Evolutionary conservation across 2,888 invertebrate species (phyloP).

Genomic region (Epirrhoe tristata): DNA sequence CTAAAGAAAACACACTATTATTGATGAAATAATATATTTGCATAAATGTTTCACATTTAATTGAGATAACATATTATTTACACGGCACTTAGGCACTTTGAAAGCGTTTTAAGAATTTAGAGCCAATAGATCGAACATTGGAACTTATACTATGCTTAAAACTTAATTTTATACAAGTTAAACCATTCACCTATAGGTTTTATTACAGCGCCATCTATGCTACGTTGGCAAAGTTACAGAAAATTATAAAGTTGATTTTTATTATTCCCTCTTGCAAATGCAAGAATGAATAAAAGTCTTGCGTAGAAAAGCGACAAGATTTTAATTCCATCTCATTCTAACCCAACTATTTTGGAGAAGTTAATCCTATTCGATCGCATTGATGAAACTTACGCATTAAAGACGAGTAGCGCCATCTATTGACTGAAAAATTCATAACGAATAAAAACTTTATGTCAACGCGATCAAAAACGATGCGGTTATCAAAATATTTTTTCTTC

Average conservation of each 20-base stretch:
- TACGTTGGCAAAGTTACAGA: neutral
- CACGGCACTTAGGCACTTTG: conserved; percentile 16
- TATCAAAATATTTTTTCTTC: too few species aligned
- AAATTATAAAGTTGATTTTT: neutral
- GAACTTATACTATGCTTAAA: conserved; percentile 12
- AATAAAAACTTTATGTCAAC: neutral
- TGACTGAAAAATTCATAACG: neutral
- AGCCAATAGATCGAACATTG: conserved; percentile 1
- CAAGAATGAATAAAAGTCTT: too few species aligned
- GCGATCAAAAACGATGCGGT: neutral
- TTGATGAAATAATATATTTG: conserved; percentile 31
- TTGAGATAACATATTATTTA: conserved; percentile 20
- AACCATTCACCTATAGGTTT: conserved; percentile 2
- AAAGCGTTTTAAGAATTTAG: conserved; percentile 12
- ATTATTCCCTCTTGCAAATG: too few species aligned
- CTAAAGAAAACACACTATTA: conserved; percentile 20
- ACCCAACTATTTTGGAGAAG: too few species aligned
- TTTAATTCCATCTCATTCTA: too few species aligned
- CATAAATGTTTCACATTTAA: conserved; percentile 37
- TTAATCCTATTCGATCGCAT: too few species aligned
- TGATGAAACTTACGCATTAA: neutral
- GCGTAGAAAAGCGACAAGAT: too few species aligned
- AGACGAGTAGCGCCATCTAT: neutral
- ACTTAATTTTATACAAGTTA: conserved; percentile 7
- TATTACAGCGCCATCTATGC: neutral